Evolutionary conservation across 2,888 invertebrate species (phyloP).

Genomic region (Colletes collaris): DNA sequence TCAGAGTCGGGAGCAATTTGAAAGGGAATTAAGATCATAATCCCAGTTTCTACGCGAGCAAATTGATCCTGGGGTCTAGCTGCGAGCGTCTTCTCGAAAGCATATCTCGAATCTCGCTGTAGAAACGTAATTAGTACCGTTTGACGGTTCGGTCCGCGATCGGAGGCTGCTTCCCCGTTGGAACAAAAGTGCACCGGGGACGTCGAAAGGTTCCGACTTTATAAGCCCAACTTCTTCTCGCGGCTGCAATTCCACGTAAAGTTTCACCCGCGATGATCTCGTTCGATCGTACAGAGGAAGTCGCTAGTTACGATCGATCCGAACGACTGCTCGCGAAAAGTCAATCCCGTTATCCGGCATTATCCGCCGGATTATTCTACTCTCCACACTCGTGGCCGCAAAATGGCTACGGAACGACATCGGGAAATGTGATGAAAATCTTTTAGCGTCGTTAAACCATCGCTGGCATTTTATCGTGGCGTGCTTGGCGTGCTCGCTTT

Average conservation of each 20-base stretch:
- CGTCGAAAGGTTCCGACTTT: neutral
- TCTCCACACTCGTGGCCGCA: no score
- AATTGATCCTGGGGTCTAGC: conserved; percentile 26
- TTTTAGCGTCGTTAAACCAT: no score
- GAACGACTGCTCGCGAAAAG: conserved; percentile 26
- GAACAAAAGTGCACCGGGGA: conserved; percentile 10
- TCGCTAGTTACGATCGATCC: conserved; percentile 45
- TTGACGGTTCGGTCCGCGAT: conserved; percentile 23
- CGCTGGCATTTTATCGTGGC: no score
- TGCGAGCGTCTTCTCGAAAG: conserved; percentile 10
- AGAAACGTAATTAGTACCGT: conserved; percentile 48
- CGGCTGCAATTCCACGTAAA: neutral
- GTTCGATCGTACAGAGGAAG: conserved; percentile 5
- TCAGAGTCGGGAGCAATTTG: conserved; percentile 24
- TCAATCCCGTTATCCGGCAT: no score
- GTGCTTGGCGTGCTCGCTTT: no score
- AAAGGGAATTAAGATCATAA: conserved; percentile 49
- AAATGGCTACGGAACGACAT: no score
- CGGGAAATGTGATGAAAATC: no score
- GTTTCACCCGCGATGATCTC: conserved; percentile 8
- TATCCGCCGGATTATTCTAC: no score
- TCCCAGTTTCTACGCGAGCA: conserved; percentile 34
- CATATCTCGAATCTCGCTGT: conserved; percentile 9
- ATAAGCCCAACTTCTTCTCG: conserved; percentile 4
- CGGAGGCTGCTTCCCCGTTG: conserved; percentile 5